phyloP scores from a whole-genome alignment of 2,797 vertebrate genomes.

The Darevskia nairensis region DNA sequence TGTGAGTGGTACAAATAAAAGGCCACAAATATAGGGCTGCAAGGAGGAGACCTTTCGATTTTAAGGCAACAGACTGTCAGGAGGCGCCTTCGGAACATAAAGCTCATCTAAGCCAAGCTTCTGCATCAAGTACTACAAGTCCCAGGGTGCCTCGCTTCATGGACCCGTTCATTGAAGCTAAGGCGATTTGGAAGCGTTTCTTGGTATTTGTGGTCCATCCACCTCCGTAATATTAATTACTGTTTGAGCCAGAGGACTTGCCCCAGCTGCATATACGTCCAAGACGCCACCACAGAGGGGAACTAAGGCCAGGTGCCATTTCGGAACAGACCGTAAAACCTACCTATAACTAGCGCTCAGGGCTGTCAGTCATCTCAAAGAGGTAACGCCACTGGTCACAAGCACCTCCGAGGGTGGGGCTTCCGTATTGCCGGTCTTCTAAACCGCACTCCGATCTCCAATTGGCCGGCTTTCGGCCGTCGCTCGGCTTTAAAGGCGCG shows the following conservation, averaged over 20 bases:
- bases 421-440: neutral
- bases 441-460: neutral
- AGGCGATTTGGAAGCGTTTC: neutral
- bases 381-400: neutral
- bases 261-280: too few relatives aligned
- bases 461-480: accelerated
- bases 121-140: neutral
- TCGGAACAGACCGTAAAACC: neutral
- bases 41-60: neutral
- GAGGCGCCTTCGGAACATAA: neutral
- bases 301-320: neutral
- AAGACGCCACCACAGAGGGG: neutral
- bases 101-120: neutral
- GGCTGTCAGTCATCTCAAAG: neutral
- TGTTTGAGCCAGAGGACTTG: neutral
- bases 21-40: neutral
- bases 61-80: neutral
- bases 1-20: neutral
- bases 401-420: neutral
- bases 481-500: accelerated
- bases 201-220: neutral
- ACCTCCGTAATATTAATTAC: neutral
- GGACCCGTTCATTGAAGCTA: neutral
- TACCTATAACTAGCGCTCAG: neutral
- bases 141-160: conserved; percentile 7